Percentiles rank a stretch among this genome's conserved stretches.
These are phyloP conservation scores for Danaus plexippus DNA, from an alignment of 1,140 invertebrate species.

Conservation along the genomic window DNA sequence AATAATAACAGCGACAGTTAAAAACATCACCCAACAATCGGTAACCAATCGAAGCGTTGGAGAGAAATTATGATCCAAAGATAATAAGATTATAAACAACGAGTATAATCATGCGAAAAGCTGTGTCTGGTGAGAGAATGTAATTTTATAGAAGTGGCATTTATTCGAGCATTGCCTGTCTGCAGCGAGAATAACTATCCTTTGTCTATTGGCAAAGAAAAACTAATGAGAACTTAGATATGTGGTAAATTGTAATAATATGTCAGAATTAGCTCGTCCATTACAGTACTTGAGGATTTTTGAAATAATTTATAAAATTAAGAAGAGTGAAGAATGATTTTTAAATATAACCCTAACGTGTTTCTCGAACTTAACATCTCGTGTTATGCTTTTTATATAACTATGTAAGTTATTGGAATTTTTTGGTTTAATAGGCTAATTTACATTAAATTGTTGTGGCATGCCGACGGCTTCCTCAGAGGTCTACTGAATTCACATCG, in stretches of 20 bases:
- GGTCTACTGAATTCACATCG: too few species aligned
- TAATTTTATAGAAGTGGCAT: constrained; percentile 41
- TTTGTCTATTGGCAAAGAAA: constrained; percentile 23
- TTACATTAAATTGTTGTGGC: too few species aligned
- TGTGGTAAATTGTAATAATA: constrained; percentile 1
- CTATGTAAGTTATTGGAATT: too few species aligned
- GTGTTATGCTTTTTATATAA: too few species aligned
- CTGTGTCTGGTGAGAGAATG: constrained; percentile 33
- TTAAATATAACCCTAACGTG: too few species aligned
- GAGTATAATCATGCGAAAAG: constrained; percentile 16
- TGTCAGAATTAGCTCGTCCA: neutral
- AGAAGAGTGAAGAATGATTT: too few species aligned
- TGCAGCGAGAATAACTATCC: constrained; percentile 32
- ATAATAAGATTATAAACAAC: neutral
- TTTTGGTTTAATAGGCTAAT: too few species aligned
- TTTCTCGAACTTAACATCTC: too few species aligned
- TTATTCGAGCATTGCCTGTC: constrained; percentile 57
- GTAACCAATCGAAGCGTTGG: too few species aligned
- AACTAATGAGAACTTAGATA: neutral
- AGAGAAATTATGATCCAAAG: neutral
- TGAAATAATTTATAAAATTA: neutral
- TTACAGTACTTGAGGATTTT: neutral
- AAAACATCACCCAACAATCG: too few species aligned
- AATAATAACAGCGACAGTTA: too few species aligned
- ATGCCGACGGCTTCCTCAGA: too few species aligned